Percentiles rank a stretch among this genome's conserved stretches.
phyloP scores from a whole-genome alignment of 2,113 vertebrate species.

The Dicentrarchus labrax region DNA sequence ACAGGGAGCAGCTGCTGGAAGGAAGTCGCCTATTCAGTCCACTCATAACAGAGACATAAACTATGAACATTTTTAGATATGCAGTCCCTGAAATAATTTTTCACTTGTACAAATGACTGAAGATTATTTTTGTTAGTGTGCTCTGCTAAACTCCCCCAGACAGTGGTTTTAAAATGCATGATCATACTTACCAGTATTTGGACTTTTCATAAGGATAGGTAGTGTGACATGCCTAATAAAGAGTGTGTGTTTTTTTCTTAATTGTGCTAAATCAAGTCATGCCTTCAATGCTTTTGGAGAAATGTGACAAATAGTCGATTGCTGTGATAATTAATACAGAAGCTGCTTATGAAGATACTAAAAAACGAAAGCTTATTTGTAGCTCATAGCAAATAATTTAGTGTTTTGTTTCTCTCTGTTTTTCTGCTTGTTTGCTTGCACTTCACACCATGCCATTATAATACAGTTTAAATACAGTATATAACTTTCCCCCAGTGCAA shows the following conservation, averaged over 20 bases:
- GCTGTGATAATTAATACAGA: neutral
- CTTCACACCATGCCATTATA: neutral
- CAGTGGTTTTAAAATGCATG: conserved; percentile 31
- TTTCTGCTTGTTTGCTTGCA: neutral
- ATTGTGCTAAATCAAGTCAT: neutral
- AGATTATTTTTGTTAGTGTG: conserved; percentile 12
- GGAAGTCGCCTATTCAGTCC: neutral
- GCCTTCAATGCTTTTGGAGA: too few relatives aligned
- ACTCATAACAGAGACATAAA: neutral
- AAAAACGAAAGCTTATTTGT: neutral
- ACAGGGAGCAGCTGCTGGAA: neutral
- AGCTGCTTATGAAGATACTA: neutral
- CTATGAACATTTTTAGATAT: neutral
- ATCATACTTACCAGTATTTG: conserved; percentile 21
- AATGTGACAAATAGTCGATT: neutral
- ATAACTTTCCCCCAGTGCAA: neutral
- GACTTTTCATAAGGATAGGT: conserved; percentile 9
- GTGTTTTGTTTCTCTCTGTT: neutral
- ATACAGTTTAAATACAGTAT: neutral
- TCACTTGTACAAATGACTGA: conserved; percentile 22
- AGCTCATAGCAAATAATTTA: neutral
- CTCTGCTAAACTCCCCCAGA: neutral
- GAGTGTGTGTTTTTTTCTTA: neutral
- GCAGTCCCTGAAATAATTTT: conserved; percentile 62
- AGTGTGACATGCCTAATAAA: neutral